Base-by-base conservation (phyloP, 2,113 vertebrate species). In the Tetraodon nigroviridis region DNA sequence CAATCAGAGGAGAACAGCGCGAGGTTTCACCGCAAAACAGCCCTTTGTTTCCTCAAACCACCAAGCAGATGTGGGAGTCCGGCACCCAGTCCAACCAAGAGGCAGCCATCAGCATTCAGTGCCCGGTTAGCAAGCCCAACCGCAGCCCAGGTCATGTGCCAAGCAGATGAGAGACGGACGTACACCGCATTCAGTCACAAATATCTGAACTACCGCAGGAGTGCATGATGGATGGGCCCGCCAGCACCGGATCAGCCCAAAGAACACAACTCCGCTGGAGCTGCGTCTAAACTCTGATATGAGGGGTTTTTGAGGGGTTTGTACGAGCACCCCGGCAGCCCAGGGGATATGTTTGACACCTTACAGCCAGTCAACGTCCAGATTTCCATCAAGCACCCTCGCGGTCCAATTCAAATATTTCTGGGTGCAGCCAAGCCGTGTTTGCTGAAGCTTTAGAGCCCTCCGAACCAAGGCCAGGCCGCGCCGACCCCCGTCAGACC, bases 21-120 rank as follows among this genome's bases (percentile, higher is more conserved):
- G 32, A 37, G 32, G 10, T 37, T 57, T 47, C 65, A 61, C 24
- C 63, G 54, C 55, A 52, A 62, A 73, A 69, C 73, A 67, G 72
- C 60, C n/a, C n/a, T n/a, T n/a, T 32, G 62, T 59, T 55, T 58
- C 57, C 66, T 52, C 57, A 51, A 22, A 10, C 49, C 61, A 49
- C 64, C 54, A 76, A 76, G 76, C 81, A 73, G 67, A 21, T 49
- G 22, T 69, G 64, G 58, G 61, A 75, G 67, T 71, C 18, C 71
- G 63, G 71, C 70, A 67, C 70, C 64, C 71, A 69, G 62, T 60
- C 68, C 58, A 67, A 78, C 10, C 65, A 59, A 63, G 78, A 51
- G 75, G 76, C 82, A 83, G 78, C 75, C 51, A 20, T 78, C 59
- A 77, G 72, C 50, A 18, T 53, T 55, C 60, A 55, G 63, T 17